phyloP scores from a whole-genome alignment of 2,888 invertebrate genomes.

The Meganola albula region DNA sequence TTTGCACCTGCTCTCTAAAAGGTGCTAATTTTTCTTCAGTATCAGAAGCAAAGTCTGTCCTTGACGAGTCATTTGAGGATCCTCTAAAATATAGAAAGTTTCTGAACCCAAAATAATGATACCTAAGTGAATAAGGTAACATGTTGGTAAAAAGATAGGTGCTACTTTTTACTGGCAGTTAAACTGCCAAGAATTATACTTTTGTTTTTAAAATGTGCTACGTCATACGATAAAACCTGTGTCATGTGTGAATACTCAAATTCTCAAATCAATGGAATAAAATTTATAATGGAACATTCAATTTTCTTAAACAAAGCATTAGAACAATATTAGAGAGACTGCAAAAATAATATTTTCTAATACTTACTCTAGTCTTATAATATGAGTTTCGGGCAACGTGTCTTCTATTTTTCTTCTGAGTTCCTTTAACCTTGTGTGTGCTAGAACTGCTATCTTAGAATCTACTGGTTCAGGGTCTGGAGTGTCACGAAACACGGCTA shows the following conservation, averaged over 20 bases:
- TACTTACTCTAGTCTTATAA: slow-evolving; percentile 71
- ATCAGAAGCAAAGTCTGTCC: slow-evolving; percentile 75
- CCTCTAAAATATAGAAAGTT: slow-evolving; percentile 30
- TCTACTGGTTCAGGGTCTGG: slow-evolving; percentile 55
- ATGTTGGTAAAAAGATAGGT: too few relatives aligned
- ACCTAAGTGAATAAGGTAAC: too few relatives aligned
- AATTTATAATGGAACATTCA: too few relatives aligned
- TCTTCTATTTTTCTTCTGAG: slow-evolving; percentile 61
- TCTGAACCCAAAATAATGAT: neutral
- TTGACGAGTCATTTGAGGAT: slow-evolving; percentile 65
- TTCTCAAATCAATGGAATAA: too few relatives aligned
- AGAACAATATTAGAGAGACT: neutral
- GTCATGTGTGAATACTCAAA: too few relatives aligned
- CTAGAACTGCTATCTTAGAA: slow-evolving; percentile 49
- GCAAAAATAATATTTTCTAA: neutral
- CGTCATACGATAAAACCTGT: too few relatives aligned
- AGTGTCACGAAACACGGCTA: slow-evolving; percentile 66
- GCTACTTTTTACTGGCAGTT: too few relatives aligned
- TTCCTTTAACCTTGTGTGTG: slow-evolving; percentile 54
- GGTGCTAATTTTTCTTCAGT: slow-evolving; percentile 79
- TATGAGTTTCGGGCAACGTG: slow-evolving; percentile 63
- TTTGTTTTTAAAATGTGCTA: too few relatives aligned
- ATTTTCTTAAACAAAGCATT: neutral
- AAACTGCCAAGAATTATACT: too few relatives aligned
- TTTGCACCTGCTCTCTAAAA: slow-evolving; percentile 78